Base-by-base conservation (phyloP, 1,140 invertebrate species). In the Drosophila nigromelanica region DNA sequence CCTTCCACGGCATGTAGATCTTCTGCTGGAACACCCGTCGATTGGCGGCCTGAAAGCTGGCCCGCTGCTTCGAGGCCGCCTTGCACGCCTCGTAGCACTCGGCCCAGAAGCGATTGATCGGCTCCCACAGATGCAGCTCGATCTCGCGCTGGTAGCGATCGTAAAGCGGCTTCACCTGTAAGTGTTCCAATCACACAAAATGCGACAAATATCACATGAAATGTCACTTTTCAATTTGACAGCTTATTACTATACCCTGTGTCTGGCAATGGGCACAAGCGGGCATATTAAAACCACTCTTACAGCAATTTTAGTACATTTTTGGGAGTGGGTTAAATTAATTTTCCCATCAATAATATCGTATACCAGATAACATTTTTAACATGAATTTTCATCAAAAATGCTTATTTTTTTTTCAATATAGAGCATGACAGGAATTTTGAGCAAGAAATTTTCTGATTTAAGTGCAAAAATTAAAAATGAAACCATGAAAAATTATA, bases 11-110 rank as follows among this genome's bases (percentile, higher is more conserved):
- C 64, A 93, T 92, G 58, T 94, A 83, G 55, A 95, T 93, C 80
- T 94, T 93, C 39, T 90, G 92, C 93, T 95, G 93, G 76, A 95
- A 95, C 10, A 93, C 92, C 24, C 93, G 92, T 79, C 94, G 93
- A 66, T 93, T 93, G 59, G 95, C 93, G 4, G 93, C 93, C 59
- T 94, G 93, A 52, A 94, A 93, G 45, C 93, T 90, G 73, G 93
- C 94, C 18, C 94, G 91, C 56, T 92, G 93, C 75, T 95, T 94
- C 42, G 93, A 92, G 33, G 93, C 93, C 4, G 93, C 89, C 91
- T 95, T 95, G 51, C 93, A 93, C 0, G 91, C 92, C 74, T 94
- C 94, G 59, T 94, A 94, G 77, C 93, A 94, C 50, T 94, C 93
- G 14, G 93, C 94, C 94, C 94, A 94, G 79, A 93, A 94, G 1